Evolutionary conservation across 2,113 vertebrate genomes (phyloP).

Genomic region (Catharus minimus): DNA sequence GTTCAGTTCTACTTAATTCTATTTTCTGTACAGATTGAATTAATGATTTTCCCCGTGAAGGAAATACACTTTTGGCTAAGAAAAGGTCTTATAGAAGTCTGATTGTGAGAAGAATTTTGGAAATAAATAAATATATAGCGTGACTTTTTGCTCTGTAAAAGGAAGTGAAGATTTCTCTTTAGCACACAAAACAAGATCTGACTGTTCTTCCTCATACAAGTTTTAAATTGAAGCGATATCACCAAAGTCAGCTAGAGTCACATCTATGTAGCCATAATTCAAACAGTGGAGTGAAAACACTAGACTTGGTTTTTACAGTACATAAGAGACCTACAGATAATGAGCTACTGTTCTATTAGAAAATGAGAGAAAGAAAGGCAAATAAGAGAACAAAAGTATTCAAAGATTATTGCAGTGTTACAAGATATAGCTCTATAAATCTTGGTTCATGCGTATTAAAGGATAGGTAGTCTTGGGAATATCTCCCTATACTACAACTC

Average conservation of each 20-base stretch:
- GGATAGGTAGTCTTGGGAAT: background rate
- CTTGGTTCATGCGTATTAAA: background rate
- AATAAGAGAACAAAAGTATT: background rate
- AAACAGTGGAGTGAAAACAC: background rate
- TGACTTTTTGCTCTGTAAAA: background rate
- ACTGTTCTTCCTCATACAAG: background rate
- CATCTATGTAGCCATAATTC: background rate
- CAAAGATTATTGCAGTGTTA: background rate
- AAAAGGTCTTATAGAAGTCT: background rate
- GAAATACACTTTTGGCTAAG: background rate
- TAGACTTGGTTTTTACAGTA: background rate
- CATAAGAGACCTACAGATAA: background rate
- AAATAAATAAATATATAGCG: background rate
- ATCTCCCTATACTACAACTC: background rate
- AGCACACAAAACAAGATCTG: background rate
- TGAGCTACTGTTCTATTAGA: background rate
- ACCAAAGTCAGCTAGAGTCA: background rate
- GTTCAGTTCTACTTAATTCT: background rate
- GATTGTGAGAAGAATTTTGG: background rate
- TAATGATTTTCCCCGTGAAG: accelerated
- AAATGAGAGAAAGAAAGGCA: background rate
- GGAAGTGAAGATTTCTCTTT: background rate
- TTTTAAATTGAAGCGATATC: background rate
- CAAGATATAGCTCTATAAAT: background rate
- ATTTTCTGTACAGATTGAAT: background rate